Percentiles rank a stretch among this genome's conserved stretches.
These are phyloP conservation scores for Dynastes maya DNA, from an alignment of 2,888 invertebrate species.

Conservation along the genomic window DNA sequence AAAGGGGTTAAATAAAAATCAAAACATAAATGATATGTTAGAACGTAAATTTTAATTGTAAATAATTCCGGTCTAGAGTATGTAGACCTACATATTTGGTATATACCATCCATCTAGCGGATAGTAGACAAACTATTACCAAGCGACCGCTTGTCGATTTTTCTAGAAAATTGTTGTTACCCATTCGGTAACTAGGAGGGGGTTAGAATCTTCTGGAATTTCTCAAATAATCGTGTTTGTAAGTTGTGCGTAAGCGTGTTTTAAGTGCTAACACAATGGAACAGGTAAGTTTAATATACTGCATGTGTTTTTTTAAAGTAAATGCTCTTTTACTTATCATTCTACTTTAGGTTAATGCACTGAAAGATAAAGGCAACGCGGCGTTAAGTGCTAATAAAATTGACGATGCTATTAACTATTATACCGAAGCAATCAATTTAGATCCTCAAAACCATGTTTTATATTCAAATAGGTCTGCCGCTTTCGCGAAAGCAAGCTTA, in stretches of 20 bases:
- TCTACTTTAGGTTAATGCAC: conserved; percentile 80
- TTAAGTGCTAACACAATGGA: conserved; percentile 48
- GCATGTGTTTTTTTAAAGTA: neutral
- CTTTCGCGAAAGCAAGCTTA: conserved; percentile 86
- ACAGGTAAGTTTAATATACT: conserved; percentile 42
- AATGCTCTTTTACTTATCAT: neutral
- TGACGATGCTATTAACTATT: conserved; percentile 85
- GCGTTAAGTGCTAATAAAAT: conserved; percentile 85
- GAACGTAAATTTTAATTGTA: too few relatives aligned
- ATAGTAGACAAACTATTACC: neutral
- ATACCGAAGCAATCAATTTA: conserved; percentile 86
- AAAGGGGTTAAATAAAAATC: too few relatives aligned
- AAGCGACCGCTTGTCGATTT: neutral
- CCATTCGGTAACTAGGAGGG: conserved; percentile 28
- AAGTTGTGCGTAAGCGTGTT: conserved; percentile 1
- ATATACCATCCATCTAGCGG: neutral
- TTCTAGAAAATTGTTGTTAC: conserved; percentile 33
- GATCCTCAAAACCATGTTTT: conserved; percentile 90
- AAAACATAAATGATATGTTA: too few relatives aligned
- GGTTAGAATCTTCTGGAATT: conserved; percentile 53
- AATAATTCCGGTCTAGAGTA: too few relatives aligned
- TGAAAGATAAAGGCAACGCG: conserved; percentile 91
- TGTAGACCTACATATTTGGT: too few relatives aligned
- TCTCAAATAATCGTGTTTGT: conserved; percentile 32
- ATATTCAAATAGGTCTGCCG: conserved; percentile 93